Evolutionary conservation across 2,113 vertebrate genomes (phyloP).

Genomic region (Ornithorhynchus anatinus): DNA sequence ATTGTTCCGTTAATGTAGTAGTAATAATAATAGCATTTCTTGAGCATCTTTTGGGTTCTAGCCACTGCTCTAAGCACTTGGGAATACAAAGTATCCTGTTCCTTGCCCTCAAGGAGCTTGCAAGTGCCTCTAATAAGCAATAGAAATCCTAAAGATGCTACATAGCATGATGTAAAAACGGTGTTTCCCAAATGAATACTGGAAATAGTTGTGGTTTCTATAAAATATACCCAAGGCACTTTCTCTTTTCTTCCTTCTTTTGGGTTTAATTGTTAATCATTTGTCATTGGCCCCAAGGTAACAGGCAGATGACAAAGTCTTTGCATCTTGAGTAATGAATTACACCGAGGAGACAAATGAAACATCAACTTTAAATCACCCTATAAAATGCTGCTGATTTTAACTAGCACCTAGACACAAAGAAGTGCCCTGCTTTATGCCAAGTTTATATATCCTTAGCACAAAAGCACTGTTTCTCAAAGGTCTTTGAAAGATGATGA

Average conservation of each 20-base stretch:
- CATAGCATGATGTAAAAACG: background rate
- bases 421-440: constrained; percentile 29
- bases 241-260: background rate
- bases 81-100: too few relatives aligned
- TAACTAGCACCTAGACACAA: background rate
- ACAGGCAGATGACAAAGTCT: background rate
- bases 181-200: background rate
- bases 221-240: background rate
- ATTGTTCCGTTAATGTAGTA: too few relatives aligned
- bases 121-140: too few relatives aligned
- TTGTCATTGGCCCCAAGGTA: background rate
- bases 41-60: too few relatives aligned
- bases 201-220: background rate
- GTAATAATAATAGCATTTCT: too few relatives aligned
- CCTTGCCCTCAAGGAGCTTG: too few relatives aligned
- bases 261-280: background rate
- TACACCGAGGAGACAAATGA: background rate
- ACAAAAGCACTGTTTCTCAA: constrained; percentile 36
- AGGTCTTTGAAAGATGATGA: constrained; percentile 22
- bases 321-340: constrained; percentile 5
- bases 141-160: too few relatives aligned
- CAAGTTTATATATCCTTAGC: constrained; percentile 16
- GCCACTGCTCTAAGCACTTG: too few relatives aligned
- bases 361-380: constrained; percentile 17
- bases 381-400: constrained; percentile 11